Conservation (phyloP, 2,113 vertebrate genomes). For the Anoura caudifer region DNA sequence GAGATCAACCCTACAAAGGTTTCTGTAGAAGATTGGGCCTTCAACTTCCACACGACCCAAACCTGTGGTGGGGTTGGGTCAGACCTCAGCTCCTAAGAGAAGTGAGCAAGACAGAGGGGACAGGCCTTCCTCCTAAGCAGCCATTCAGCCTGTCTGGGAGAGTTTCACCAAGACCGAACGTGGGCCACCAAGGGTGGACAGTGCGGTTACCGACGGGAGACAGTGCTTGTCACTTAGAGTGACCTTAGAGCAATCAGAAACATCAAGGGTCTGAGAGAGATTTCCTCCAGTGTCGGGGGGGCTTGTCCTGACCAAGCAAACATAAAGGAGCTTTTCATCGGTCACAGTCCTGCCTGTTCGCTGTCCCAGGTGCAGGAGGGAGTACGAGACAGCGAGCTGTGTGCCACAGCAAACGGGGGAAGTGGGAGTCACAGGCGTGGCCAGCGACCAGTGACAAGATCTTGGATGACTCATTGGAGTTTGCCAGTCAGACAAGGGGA, state of each 20-base stretch:
- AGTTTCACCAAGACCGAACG: neutral
- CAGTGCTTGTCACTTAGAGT: neutral
- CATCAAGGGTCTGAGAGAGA: neutral
- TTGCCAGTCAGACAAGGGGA: neutral
- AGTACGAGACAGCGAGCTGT: neutral
- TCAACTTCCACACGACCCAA: neutral
- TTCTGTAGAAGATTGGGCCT: neutral
- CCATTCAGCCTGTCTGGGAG: neutral
- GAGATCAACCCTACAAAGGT: neutral
- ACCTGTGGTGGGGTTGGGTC: neutral
- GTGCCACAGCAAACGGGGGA: neutral
- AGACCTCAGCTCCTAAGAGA: neutral
- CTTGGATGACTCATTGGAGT: neutral
- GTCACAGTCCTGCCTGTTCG: neutral
- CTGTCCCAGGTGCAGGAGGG: neutral
- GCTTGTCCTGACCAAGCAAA: neutral
- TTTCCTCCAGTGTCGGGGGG: neutral
- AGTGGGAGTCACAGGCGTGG: neutral
- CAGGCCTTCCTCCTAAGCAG: neutral
- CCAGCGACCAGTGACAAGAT: neutral
- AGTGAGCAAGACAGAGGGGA: too few relatives aligned
- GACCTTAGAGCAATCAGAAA: neutral
- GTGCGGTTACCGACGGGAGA: neutral
- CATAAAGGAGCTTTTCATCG: neutral
- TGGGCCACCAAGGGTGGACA: neutral